phyloP scores from a whole-genome alignment of 2,888 invertebrate genomes.

The Hirtodrosophila confusa region DNA sequence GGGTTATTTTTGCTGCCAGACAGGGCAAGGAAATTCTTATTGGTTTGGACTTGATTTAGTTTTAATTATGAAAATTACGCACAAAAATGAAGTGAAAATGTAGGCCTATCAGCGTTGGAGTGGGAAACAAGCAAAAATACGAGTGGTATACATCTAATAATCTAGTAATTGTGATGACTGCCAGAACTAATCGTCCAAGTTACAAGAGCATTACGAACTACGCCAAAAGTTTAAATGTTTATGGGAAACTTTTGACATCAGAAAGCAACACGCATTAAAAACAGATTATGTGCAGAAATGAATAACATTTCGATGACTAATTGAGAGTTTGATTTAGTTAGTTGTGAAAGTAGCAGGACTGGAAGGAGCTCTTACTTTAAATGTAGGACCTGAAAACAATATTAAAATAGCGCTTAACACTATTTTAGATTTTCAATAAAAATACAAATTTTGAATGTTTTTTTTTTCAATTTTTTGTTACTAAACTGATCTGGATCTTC shows the following conservation, averaged over 20 bases:
- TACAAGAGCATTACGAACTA: not conserved
- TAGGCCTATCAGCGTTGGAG: slow-evolving; percentile 23
- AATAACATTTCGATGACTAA: too few relatives aligned
- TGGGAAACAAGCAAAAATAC: slow-evolving; percentile 17
- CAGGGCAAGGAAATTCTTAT: slow-evolving; percentile 42
- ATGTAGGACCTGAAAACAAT: too few relatives aligned
- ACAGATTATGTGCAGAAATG: too few relatives aligned
- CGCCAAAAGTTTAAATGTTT: slow-evolving; percentile 1
- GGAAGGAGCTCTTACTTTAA: too few relatives aligned
- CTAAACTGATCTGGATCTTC: too few relatives aligned
- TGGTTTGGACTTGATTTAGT: slow-evolving; percentile 70
- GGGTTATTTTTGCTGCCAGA: slow-evolving; percentile 24
- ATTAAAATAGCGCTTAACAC: too few relatives aligned
- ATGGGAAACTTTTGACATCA: not conserved
- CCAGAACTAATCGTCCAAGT: slow-evolving; percentile 1
- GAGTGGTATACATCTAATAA: not conserved
- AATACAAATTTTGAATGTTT: too few relatives aligned
- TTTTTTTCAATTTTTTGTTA: too few relatives aligned
- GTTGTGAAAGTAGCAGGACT: too few relatives aligned
- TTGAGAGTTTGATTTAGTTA: too few relatives aligned
- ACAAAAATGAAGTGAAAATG: slow-evolving; percentile 52
- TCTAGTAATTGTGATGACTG: slow-evolving; percentile 34
- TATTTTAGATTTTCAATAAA: too few relatives aligned
- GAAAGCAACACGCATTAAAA: slow-evolving; percentile 1
- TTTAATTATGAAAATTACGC: slow-evolving; percentile 61